Conservation (phyloP, 1,140 invertebrate species). For the Zaprionus vittiger region DNA sequence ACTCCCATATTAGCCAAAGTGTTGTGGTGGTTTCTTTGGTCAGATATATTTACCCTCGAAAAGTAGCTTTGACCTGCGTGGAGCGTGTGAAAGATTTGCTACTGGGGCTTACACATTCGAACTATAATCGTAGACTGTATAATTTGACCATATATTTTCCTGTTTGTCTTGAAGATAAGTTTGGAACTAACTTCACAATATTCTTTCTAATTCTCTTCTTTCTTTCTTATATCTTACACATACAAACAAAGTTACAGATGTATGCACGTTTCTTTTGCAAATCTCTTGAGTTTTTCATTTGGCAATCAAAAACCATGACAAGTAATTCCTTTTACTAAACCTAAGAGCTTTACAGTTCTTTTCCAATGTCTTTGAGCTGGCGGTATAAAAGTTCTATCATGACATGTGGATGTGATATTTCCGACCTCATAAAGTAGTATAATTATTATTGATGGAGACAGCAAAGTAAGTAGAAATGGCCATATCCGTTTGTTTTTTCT, state of each 20-base stretch:
- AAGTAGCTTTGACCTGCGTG: constrained; percentile 27
- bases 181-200: neutral
- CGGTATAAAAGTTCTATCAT: constrained; percentile 17
- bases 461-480: constrained; percentile 19
- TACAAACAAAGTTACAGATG: neutral
- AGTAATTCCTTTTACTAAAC: constrained; percentile 12
- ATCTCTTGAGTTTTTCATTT: constrained; percentile 16
- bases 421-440: constrained; percentile 24
- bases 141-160: constrained; percentile 29
- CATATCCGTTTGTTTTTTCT: constrained; percentile 28
- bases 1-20: constrained; percentile 43
- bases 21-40: constrained; percentile 41
- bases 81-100: constrained; percentile 52
- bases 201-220: neutral
- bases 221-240: constrained; percentile 3
- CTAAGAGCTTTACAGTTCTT: constrained; percentile 23
- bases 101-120: constrained; percentile 20
- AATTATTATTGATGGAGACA: constrained; percentile 27
- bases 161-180: constrained; percentile 14
- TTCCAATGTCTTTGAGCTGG: constrained; percentile 12
- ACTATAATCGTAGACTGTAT: constrained; percentile 13
- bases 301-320: constrained; percentile 42
- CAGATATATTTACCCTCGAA: constrained; percentile 25
- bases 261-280: constrained; percentile 10
- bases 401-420: constrained; percentile 19